Evolutionary conservation across 64 coral and sea anemone genomes (phyloP), one percentile per base, ranked within the genome.

Genomic region (Porites lutea): DNA sequence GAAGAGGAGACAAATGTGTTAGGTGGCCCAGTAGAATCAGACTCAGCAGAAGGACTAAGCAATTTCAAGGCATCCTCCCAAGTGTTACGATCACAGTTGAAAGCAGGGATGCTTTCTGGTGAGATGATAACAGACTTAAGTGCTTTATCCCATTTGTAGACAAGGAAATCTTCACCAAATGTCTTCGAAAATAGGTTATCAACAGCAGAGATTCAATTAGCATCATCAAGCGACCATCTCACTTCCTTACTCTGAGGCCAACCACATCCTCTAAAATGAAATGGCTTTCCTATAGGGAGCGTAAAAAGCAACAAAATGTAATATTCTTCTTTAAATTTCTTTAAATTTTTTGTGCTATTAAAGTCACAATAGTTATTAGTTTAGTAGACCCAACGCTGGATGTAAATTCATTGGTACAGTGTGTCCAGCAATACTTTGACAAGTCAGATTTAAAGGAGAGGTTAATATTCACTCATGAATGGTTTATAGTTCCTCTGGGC

Each of bases 261-360:
- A 3, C 82, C 82, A 85, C 82, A 85, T 1, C 82, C 82, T 65
- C 60, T 63, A 66, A 83, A 83, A 83, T 83, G 80, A 13, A 83
- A 83, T 45, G 27, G n/a, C 19, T 85, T 85, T 48, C 45, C 61
- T 75, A 11, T 14, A 47, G n/a, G n/a, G n/a, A n/a, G n/a, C n/a
- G n/a, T n/a, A n/a, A n/a, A n/a, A n/a, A n/a, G n/a, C n/a, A n/a
- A n/a, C n/a, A n/a, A n/a, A n/a, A n/a, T n/a, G n/a, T n/a, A n/a
- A n/a, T n/a, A n/a, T n/a, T n/a, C n/a, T n/a, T n/a, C n/a, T n/a
- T n/a, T n/a, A n/a, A n/a, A n/a, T n/a, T n/a, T n/a, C n/a, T n/a
- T n/a, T n/a, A n/a, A n/a, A n/a, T n/a, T n/a, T n/a, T n/a, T n/a
- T n/a, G n/a, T n/a, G n/a, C n/a, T n/a, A n/a, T n/a, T n/a, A n/a